Percentiles rank a stretch among this genome's conserved stretches.
phyloP scores from a whole-genome alignment of 2,113 vertebrate genomes.

The Rana temporaria region DNA sequence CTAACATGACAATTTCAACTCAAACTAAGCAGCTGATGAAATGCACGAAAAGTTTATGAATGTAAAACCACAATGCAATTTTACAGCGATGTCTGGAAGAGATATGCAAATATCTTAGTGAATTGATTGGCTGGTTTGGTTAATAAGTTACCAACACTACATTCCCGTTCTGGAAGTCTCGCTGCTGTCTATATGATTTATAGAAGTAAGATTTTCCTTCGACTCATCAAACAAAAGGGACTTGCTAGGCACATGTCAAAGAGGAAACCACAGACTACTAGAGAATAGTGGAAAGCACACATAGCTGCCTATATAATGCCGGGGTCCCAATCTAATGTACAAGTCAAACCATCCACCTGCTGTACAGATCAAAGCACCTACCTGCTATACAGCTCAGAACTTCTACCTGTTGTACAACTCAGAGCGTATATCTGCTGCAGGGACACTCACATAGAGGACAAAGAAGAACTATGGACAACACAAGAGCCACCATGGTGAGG shows the following conservation, averaged over 20 bases:
- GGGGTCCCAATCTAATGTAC: not conserved
- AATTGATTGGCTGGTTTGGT: not conserved
- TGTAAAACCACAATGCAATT: not conserved
- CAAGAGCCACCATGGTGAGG: too few species aligned
- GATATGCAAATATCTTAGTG: slow-evolving; percentile 59
- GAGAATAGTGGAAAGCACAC: too few species aligned
- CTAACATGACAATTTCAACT: too few species aligned
- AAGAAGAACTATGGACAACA: too few species aligned
- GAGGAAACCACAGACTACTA: too few species aligned
- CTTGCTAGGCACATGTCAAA: not conserved
- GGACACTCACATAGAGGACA: too few species aligned
- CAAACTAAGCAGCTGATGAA: too few species aligned
- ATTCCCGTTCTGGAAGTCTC: not conserved
- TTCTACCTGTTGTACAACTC: too few species aligned
- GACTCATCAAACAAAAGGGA: not conserved
- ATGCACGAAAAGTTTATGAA: not conserved
- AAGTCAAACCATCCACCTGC: too few species aligned
- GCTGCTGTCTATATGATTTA: not conserved
- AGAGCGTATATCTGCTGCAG: too few species aligned
- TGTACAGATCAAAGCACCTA: too few species aligned
- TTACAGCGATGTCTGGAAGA: slow-evolving; percentile 4
- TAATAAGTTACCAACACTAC: not conserved
- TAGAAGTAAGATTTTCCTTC: not conserved
- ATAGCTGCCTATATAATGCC: not conserved
- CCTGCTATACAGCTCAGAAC: too few species aligned